Conservation (phyloP, 2,797 vertebrate species). For the Anguilla obscura region DNA sequence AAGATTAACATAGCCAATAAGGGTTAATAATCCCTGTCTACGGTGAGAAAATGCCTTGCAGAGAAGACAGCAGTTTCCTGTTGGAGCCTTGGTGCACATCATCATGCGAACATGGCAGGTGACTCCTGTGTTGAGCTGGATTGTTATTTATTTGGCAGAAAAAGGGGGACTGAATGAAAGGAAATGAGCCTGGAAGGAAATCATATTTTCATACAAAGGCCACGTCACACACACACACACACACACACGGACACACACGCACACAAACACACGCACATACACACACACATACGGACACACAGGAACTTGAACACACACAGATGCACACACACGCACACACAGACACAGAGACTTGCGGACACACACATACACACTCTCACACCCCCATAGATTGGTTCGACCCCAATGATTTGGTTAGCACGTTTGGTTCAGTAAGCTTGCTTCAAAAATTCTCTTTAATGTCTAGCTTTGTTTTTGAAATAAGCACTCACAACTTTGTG, state of each 20-base stretch:
- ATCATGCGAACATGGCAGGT: background rate
- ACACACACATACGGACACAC: slow-evolving; percentile 2
- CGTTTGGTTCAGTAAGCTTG: too few relatives aligned
- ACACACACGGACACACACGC: slow-evolving; percentile 10
- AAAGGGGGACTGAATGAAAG: slow-evolving; percentile 21
- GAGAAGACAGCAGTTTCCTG: slow-evolving; percentile 28
- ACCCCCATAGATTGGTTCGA: background rate
- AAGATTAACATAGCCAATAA: background rate
- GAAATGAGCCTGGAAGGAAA: slow-evolving; percentile 27
- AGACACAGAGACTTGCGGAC: slow-evolving; percentile 1
- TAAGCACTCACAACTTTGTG: too few relatives aligned
- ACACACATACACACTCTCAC: slow-evolving; percentile 18
- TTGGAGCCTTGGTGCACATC: background rate
- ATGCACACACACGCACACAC: slow-evolving; percentile 1
- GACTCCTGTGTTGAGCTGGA: background rate
- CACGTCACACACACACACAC: background rate
- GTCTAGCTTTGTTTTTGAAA: too few relatives aligned
- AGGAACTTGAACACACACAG: background rate
- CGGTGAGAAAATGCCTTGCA: background rate
- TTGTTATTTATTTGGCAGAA: slow-evolving; percentile 20
- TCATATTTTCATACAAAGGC: slow-evolving; percentile 34
- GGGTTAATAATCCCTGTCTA: background rate
- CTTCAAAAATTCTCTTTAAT: too few relatives aligned
- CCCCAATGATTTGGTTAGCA: too few relatives aligned
- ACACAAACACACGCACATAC: background rate